These are phyloP conservation scores for Sebastes fasciatus DNA, from an alignment of 2,113 vertebrate species.

Conservation along the genomic window DNA sequence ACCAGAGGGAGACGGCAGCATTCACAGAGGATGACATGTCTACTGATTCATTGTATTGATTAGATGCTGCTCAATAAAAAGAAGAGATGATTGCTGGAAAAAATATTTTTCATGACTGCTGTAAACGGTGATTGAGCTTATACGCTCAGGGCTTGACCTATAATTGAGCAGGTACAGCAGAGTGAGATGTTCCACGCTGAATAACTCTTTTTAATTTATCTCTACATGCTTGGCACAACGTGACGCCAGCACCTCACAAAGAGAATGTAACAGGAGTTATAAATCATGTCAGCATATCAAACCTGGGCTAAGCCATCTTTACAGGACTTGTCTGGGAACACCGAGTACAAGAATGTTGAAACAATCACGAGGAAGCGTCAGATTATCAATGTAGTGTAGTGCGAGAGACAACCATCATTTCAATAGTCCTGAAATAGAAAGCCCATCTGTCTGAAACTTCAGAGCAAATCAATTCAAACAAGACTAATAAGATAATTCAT, in stretches of 20 bases:
- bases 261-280: neutral
- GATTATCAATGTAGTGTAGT: slow-evolving; percentile 9
- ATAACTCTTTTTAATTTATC: slow-evolving; percentile 13
- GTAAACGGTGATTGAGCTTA: neutral
- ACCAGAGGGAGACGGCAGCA: neutral
- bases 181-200: neutral
- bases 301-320: slow-evolving; percentile 1
- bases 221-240: neutral
- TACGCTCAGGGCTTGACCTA: neutral
- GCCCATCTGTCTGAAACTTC: neutral
- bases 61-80: slow-evolving; percentile 9
- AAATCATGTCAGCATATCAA: slow-evolving; percentile 10
- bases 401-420: slow-evolving; percentile 15
- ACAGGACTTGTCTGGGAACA: slow-evolving; percentile 5
- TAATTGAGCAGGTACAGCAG: neutral
- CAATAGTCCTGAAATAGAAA: slow-evolving; percentile 18
- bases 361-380: neutral
- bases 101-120: neutral
- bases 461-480: slow-evolving; percentile 19
- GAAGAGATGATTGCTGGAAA: neutral
- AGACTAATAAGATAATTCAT: slow-evolving; percentile 4
- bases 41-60: slow-evolving; percentile 26
- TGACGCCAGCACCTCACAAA: neutral
- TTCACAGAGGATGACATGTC: neutral
- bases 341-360: neutral